Evolutionary conservation across 2,113 vertebrate species (phyloP), one percentile per base, ranked within the genome.

Genomic region (Pterocles burchelli): DNA sequence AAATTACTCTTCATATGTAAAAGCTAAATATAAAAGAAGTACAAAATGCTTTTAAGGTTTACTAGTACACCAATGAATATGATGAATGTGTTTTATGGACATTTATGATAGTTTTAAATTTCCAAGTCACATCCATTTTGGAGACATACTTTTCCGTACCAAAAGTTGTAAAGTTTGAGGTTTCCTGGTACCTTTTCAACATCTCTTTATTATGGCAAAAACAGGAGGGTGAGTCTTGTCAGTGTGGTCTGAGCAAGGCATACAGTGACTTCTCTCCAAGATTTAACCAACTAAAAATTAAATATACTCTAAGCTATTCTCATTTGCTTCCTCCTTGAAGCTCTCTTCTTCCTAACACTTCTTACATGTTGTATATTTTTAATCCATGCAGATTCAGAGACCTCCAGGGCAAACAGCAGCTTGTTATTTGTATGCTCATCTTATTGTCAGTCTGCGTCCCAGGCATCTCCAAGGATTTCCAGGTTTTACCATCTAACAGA

Each of bases 1-100:
- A 97, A 96, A 97, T 96, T 96, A 74, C 92, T 84, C 72, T 80
- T 96, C 73, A 81, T 71, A 77, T 67, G 41, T 84, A 95, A 95
- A 84, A 86, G 63, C 48, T 49, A 48, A 67, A 84, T 80, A 88
- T 77, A 75, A 70, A 92, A 93, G 55, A 70, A 62, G 25, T 43
- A 74, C 36, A 33, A 80, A 90, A 93, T 76, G 80, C 72, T 95
- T 94, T 97, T 92, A 96, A 88, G 45, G 59, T 26, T 83, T 85
- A 83, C 46, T 76, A 55, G n/a, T 70, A 38, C 67, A 88, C 19
- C 20, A 74, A 15, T 62, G 41, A 80, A 38, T 66, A 70, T 25
- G 54, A 88, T 43, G 34, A 79, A 41, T 48, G 10, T 38, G 33
- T 66, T 86, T 90, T 81, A 86, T 62, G 59, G 59, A 74, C 52